Base-by-base conservation (phyloP, 2,113 vertebrate species). In the Nycticorax nycticorax region DNA sequence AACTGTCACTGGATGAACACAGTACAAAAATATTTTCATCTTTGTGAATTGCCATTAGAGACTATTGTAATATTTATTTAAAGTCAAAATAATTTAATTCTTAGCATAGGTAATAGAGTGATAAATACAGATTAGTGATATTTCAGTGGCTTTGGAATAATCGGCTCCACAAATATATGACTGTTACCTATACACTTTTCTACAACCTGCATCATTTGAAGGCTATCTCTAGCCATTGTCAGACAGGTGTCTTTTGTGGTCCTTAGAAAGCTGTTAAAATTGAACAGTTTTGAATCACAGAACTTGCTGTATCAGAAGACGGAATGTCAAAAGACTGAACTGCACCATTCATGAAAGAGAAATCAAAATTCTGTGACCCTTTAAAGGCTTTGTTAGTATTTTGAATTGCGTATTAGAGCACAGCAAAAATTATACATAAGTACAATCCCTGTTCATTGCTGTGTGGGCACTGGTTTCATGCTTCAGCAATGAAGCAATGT, bases 381-480 rank as follows among this genome's bases (percentile, higher is more conserved):
- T 14, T 63, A 80, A 62, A 66, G 39, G 52, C 63, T 94, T 22
- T 82, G 45, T 33, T 37, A 74, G 23, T 53, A 28, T 68, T 78
- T 8, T 35, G 48, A 39, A 22, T 41, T 47, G 26, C 81, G 24
- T 81, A 41, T 68, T 21, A 32, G 69, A 82, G 43, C 64, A 33
- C 72, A 57, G 59, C 18, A 81, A 69, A 48, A 52, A 53, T 12
- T 26, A 77, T 11, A 50, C 22, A 12, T 4, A 19, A 62, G 28
- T 71, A 18, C 0, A 0, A 35, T 22, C n/a, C 48, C 83, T 84
- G 39, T 68, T 35, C 32, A 22, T 67, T 0, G 0, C 59, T 71
- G 74, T 18, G 73, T 91, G 90, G 69, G 78, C 56, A 12, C 41
- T 47, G n/a, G 7, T 47, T 91, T 93, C 67, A 45, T 85, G 41